Evolutionary conservation across 2,797 vertebrate genomes (phyloP), one percentile per base, ranked within the genome.

Genomic region (Petrocephalus sullivani): DNA sequence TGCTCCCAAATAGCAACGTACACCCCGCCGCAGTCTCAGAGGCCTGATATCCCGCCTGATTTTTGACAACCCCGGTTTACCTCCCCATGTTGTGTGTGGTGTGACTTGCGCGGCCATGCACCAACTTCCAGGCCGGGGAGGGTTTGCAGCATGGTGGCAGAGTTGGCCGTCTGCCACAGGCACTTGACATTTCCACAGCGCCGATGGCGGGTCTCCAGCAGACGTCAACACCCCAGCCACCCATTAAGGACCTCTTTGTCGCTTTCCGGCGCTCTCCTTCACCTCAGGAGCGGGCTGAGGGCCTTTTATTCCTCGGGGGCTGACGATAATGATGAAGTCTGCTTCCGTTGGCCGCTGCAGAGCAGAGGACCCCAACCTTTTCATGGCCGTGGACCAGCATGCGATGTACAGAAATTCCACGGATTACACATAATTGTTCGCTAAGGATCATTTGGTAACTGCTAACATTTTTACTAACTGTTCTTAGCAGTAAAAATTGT

Each of bases 111-210:
- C 10, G 16, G 46, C 81, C 21, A n/a, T 21, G 41, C 0, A 5
- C 7, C 37, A 46, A 19, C 46, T 82, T 46, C 21, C 1, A 3
- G 23, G 46, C 78, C 16, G n/a, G 78, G 58, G 71, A 33, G 37
- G 33, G 0, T 49, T 21, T 41, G n/a, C 46, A n/a, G 75, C 16
- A 21, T 19, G 41, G 81, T 21, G 81, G 49, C 16, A 51, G 81
- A 57, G 87, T 58, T 82, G 67, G 71, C n/a, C 28, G 19, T 78
- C 78, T 82, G 67, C 75, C 57, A 57, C 19, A 87, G 75, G 56
- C 53, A 87, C 75, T 87, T 87, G 54, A 75, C 5, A 16, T 87
- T 58, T 87, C 19, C 78, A 81, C 67, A 28, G 71, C 51, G n/a
- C 16, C 3, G 53, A 71, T 87, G 87, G 87, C 71, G 21, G 54